phyloP scores from a whole-genome alignment of 2,888 invertebrate species.

The Cheilosia urbana region DNA sequence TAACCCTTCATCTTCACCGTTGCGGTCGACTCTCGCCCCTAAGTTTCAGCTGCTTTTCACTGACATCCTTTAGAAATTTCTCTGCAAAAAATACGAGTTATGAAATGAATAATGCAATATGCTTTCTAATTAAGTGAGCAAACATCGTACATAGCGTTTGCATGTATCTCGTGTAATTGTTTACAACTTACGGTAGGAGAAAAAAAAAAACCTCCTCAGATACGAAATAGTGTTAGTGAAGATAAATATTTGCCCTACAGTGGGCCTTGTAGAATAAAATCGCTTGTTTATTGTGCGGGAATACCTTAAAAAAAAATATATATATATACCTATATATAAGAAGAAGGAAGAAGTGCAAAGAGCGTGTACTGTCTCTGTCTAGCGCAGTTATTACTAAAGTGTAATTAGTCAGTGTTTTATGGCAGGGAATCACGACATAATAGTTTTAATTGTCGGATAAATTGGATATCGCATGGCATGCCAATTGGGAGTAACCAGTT shows the following conservation, averaged over 20 bases:
- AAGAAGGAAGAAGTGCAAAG: slow-evolving; percentile 23
- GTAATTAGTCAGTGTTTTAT: slow-evolving; percentile 62
- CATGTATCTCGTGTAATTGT: slow-evolving; percentile 5
- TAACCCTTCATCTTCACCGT: slow-evolving; percentile 47
- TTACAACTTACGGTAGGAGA: background rate
- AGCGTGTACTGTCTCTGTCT: slow-evolving; percentile 1
- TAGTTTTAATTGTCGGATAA: slow-evolving; percentile 61
- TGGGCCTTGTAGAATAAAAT: no score
- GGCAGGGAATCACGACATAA: slow-evolving; percentile 63
- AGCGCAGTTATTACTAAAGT: slow-evolving; percentile 17
- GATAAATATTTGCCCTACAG: background rate
- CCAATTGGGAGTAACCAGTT: slow-evolving; percentile 60
- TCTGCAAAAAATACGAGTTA: slow-evolving; percentile 2
- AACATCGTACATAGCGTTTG: slow-evolving; percentile 22
- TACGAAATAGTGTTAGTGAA: background rate
- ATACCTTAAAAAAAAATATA: no score
- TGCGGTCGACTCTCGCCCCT: slow-evolving; percentile 2
- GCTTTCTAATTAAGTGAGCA: slow-evolving; percentile 69
- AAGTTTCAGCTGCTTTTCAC: slow-evolving; percentile 11
- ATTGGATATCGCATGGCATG: slow-evolving; percentile 70
- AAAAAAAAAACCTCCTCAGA: background rate
- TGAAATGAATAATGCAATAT: slow-evolving; percentile 62
- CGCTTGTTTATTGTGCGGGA: no score
- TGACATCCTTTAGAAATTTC: slow-evolving; percentile 59
- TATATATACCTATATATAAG: no score